Percentiles rank a stretch among this genome's conserved stretches.
Evolutionary conservation across 1,140 invertebrate genomes (phyloP).

Genomic region (Drosophila paulistorum): DNA sequence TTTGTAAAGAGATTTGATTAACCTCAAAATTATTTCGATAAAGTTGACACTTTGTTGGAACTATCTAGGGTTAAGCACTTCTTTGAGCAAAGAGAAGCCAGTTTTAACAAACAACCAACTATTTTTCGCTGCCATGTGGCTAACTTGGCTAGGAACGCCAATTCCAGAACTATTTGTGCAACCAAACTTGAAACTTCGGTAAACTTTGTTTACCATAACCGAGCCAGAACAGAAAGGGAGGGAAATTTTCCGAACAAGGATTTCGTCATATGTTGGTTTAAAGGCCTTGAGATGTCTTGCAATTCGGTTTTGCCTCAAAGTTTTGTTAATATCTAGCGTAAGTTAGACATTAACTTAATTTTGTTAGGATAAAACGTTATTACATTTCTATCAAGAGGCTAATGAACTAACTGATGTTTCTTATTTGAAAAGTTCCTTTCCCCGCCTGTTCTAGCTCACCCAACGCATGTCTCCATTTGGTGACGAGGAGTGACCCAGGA

Average conservation of each 20-base stretch:
- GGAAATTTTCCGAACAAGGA: conserved; percentile 27
- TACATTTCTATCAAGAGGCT: neutral
- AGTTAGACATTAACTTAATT: conserved; percentile 4
- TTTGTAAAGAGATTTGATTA: conserved; percentile 1
- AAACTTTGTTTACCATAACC: neutral
- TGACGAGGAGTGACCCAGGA: conserved; percentile 20
- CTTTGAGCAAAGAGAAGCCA: neutral
- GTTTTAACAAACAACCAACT: neutral
- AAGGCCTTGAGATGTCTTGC: conserved; percentile 4
- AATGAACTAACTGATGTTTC: conserved; percentile 9
- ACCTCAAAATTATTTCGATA: neutral
- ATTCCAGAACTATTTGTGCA: conserved; percentile 3
- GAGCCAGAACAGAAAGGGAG: conserved; percentile 27
- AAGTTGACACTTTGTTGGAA: neutral
- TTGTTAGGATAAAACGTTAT: neutral
- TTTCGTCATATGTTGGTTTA: conserved; percentile 45
- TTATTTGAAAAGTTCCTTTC: neutral
- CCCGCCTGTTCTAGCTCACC: conserved; percentile 14
- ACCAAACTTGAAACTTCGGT: conserved; percentile 1
- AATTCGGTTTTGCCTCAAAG: neutral
- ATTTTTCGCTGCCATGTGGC: conserved; percentile 58
- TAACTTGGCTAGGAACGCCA: conserved; percentile 64
- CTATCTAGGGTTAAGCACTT: neutral
- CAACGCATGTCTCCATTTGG: conserved; percentile 45
- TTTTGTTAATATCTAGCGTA: conserved; percentile 13